These are phyloP conservation scores for Orycteropus afer DNA, from an alignment of 2,113 vertebrate genomes.

Conservation along the genomic window DNA sequence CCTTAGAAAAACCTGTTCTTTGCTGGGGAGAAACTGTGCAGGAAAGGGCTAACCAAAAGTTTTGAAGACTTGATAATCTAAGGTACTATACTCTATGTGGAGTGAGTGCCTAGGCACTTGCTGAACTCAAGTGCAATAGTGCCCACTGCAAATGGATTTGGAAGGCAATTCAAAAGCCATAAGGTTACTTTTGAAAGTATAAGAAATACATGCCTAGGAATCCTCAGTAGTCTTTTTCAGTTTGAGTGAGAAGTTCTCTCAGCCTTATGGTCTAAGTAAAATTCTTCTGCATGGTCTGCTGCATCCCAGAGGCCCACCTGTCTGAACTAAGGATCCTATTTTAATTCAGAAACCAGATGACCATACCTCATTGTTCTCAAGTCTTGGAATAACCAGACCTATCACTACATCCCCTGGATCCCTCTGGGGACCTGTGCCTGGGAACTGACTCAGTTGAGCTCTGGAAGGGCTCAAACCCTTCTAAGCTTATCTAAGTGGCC, in stretches of 20 bases:
- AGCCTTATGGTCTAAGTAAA: conserved; percentile 74
- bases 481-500: not conserved
- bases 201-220: conserved; percentile 70
- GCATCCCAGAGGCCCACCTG: conserved; percentile 46
- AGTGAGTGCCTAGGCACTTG: conserved; percentile 18
- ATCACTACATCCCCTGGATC: not conserved
- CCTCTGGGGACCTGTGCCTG: not conserved
- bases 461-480: conserved; percentile 7
- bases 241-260: conserved; percentile 56
- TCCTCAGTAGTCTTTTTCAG: conserved; percentile 62
- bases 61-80: conserved; percentile 63
- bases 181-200: conserved; percentile 80
- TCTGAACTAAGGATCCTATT: conserved; percentile 53
- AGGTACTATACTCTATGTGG: conserved; percentile 39
- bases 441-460: conserved; percentile 10
- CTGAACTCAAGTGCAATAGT: conserved; percentile 72
- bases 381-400: conserved; percentile 5
- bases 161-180: conserved; percentile 70
- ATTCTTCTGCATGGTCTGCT: conserved; percentile 77
- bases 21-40: conserved; percentile 58
- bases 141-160: conserved; percentile 73
- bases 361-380: not conserved
- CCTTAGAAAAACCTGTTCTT: conserved; percentile 52
- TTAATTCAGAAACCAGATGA: conserved; percentile 57
- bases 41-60: not conserved